Conservation (phyloP, 2,797 vertebrate genomes). For the Atherinosoma microstoma region DNA sequence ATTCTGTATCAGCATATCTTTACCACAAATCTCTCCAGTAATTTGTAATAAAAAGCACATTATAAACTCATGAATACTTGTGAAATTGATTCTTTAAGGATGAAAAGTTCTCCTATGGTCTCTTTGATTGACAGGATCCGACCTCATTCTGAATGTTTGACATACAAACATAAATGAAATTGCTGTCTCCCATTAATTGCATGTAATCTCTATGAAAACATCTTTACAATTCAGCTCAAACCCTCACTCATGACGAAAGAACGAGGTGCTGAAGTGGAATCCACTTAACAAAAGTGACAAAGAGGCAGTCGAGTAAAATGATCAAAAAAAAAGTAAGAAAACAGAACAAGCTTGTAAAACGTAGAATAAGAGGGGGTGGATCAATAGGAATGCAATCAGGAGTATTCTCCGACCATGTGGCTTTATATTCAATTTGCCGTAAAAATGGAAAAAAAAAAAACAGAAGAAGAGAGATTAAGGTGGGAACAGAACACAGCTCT, state of each 20-base stretch:
- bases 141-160: not conserved
- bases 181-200: constrained; percentile 2
- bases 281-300: constrained; percentile 22
- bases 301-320: constrained; percentile 9
- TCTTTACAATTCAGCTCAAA: constrained; percentile 19
- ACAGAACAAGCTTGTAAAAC: constrained; percentile 43
- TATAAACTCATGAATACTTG: not conserved
- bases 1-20: not conserved
- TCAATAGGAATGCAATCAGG: constrained; percentile 60
- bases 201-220: constrained; percentile 3
- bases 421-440: constrained; percentile 39
- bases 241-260: constrained; percentile 12
- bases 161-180: constrained; percentile 14
- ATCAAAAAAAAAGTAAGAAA: constrained; percentile 5
- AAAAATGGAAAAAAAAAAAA: constrained; percentile 20
- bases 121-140: constrained; percentile 12
- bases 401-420: constrained; percentile 39
- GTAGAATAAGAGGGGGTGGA: constrained; percentile 25
- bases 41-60: not conserved
- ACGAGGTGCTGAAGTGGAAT: constrained; percentile 21
- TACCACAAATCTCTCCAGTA: not conserved
- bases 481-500: constrained; percentile 22
- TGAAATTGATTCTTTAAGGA: not conserved
- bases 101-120: not conserved
- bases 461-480: constrained; percentile 13